Conservation (phyloP, 2,113 vertebrate genomes). For the Grus americana region DNA sequence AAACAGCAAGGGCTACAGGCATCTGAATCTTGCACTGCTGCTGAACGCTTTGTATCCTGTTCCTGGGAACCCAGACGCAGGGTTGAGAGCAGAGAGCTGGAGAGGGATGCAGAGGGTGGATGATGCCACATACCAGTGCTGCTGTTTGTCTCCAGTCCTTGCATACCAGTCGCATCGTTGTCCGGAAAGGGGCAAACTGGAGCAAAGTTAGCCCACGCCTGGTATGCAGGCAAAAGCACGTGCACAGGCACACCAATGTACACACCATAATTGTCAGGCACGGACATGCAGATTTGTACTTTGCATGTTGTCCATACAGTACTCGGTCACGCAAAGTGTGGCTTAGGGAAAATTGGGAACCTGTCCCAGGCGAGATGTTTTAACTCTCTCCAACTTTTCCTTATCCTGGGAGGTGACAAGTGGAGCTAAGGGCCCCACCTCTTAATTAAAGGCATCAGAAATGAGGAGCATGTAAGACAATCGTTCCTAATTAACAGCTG, state of each 20-base stretch:
- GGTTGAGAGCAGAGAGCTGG: neutral
- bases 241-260: neutral
- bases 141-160: neutral
- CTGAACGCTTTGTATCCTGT: neutral
- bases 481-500: neutral
- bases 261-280: fast-evolving
- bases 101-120: neutral
- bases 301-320: neutral
- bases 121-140: neutral
- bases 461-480: neutral
- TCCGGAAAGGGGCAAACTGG: neutral
- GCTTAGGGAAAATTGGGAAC: neutral
- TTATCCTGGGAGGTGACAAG: neutral
- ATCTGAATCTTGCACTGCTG: neutral
- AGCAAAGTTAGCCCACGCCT: neutral
- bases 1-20: neutral
- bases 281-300: neutral
- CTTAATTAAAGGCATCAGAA: neutral
- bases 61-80: neutral
- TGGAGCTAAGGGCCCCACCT: neutral
- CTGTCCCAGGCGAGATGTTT: neutral
- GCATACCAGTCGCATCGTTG: fast-evolving
- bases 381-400: neutral
- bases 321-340: neutral
- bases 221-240: neutral